Evolutionary conservation across 2,113 vertebrate species (phyloP).

Genomic region (Danio rerio): GRCz12tu NC_133180.1:75309501-75310000

Average conservation of each 20-base stretch:
- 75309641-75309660: not conserved
- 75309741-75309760: not conserved
- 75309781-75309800: conserved; percentile 57
- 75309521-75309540: conserved; percentile 46
- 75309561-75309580: conserved; percentile 52
- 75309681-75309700: not conserved
- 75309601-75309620: not conserved
- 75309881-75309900: not conserved
- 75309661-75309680: not conserved
- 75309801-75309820: conserved; percentile 5
- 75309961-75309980: not conserved
- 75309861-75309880: not conserved
- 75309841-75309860: not conserved
- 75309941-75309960: not conserved
- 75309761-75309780: conserved; percentile 30
- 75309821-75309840: not conserved
- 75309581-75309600: conserved; percentile 32
- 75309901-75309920: not conserved
- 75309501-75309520: conserved; percentile 41
- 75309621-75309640: not conserved
- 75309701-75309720: not conserved
- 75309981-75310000: conserved; percentile 22
- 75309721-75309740: not conserved
- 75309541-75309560: conserved; percentile 48
- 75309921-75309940: not conserved